These are phyloP conservation scores for Hirudinaria manillensis DNA, from an alignment of 2,888 invertebrate genomes.

Conservation along the genomic window DNA sequence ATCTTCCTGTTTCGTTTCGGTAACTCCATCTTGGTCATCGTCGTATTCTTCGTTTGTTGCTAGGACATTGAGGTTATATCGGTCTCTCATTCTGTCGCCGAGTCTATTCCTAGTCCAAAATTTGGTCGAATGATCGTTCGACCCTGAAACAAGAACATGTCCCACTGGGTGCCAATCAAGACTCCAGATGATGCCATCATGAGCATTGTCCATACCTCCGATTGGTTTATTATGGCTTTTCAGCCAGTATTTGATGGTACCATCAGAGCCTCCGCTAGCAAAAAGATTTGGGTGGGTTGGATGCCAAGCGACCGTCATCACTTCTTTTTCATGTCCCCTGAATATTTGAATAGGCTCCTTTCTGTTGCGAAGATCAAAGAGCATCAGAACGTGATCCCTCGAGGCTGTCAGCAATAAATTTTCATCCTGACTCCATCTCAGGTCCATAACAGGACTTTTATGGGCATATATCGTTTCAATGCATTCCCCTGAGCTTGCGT, in stretches of 20 bases:
- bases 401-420: background rate
- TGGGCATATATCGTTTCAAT: background rate
- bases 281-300: background rate
- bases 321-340: background rate
- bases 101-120: background rate
- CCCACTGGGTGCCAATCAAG: background rate
- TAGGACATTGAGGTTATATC: too few relatives aligned
- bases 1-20: too few relatives aligned
- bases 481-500: background rate
- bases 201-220: background rate
- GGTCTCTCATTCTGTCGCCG: too few relatives aligned
- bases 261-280: background rate
- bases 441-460: background rate
- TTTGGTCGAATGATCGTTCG: constrained; percentile 9
- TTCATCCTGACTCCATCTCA: background rate
- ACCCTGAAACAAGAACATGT: constrained; percentile 9
- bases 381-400: constrained; percentile 1
- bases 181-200: background rate
- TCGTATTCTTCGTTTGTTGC: too few relatives aligned
- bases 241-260: background rate
- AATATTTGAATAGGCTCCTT: background rate
- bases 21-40: too few relatives aligned
- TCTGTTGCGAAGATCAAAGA: background rate
- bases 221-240: background rate
- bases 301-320: background rate